Base-by-base conservation (phyloP, 2,113 vertebrate genomes). In the Trinectes maculatus region DNA sequence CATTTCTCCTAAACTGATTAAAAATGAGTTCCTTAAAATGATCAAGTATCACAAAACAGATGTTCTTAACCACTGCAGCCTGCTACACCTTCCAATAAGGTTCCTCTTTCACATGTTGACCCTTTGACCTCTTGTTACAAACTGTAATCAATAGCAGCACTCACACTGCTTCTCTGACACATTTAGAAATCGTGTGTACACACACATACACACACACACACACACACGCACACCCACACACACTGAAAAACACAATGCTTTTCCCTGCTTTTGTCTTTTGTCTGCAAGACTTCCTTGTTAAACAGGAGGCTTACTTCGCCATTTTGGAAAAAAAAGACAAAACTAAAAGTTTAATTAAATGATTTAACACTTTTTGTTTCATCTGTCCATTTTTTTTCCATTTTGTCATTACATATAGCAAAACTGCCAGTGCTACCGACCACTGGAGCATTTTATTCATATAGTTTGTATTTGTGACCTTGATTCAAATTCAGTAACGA, bases 51-150 rank as follows among this genome's bases (percentile, higher is more conserved):
- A n/a, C 29, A 31, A 31, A 31, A 8, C 29, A 5, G 29, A 8
- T 31, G 29, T 31, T 31, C 56, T 29, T 73, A 68, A 74, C 73
- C 62, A 18, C 74, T 39, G 16, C 29, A 62, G 42, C 40, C 15
- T 33, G 16, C 36, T 34, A 46, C 25, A 66, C 57, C 48, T 58
- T 44, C 57, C 78, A 83, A 69, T 79, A 79, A 59, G 72, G 66
- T 67, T 80, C 68, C 75, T 75, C 81, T 82, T 82, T 80, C 81
- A 74, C 72, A 39, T 63, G 81, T 85, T 81, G 83, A 85, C 77
- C 73, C 71, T 65, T 54, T 82, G 82, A 78, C 82, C 85, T 71
- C 58, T 43, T 53, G 44, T 53, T 74, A 44, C 77, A 71, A 77
- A 77, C 72, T 60, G 58, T 65, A 69, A 88, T 86, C 79, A 80